Evolutionary conservation across 2,797 vertebrate genomes (phyloP).

Genomic region (Sternotherus odoratus): DNA sequence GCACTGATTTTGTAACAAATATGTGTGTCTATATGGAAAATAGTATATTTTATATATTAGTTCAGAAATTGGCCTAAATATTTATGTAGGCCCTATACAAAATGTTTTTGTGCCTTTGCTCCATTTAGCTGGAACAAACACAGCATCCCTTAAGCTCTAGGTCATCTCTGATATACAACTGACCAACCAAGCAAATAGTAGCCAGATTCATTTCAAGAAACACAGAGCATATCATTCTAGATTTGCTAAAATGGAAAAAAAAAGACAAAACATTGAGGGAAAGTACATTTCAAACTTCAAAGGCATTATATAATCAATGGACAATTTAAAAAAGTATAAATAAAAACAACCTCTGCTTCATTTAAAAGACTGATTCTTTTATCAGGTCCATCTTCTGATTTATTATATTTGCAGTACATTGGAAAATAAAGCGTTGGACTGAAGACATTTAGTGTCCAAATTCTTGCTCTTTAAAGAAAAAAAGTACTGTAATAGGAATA

Average conservation of each 20-base stretch:
- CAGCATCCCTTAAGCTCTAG: not conserved
- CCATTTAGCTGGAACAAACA: not conserved
- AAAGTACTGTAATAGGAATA: not conserved
- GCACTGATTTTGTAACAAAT: not conserved
- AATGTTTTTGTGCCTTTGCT: not conserved
- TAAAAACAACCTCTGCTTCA: not conserved
- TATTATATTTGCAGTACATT: not conserved
- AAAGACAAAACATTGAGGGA: not conserved
- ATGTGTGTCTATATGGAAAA: not conserved
- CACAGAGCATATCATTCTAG: not conserved
- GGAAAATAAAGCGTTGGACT: not conserved
- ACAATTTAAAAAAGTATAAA: slow-evolving; percentile 7
- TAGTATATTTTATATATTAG: not conserved
- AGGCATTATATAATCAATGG: not conserved
- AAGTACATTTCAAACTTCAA: not conserved
- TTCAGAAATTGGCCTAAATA: not conserved
- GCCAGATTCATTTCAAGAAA: not conserved
- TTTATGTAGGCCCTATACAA: not conserved
- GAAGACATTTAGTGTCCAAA: not conserved
- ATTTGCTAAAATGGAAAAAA: not conserved
- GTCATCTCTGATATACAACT: not conserved
- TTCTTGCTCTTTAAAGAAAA: not conserved
- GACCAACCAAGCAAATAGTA: not conserved
- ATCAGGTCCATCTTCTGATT: not conserved
- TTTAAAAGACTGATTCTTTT: not conserved